Conservation (phyloP, 2,113 vertebrate genomes). For the Oenanthe melanoleuca region DNA sequence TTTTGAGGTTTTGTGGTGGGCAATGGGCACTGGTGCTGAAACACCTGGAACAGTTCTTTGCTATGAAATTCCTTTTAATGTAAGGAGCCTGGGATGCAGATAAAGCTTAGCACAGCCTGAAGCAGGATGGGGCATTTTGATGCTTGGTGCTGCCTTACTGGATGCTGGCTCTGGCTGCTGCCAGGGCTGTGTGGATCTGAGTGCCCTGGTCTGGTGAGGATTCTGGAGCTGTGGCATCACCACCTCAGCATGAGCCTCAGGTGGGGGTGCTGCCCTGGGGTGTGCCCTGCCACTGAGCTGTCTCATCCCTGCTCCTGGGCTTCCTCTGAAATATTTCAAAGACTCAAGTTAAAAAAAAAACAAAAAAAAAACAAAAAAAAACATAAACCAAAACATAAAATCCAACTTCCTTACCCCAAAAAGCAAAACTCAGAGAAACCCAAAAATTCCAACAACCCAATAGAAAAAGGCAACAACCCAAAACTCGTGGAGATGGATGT, state of each 20-base stretch:
- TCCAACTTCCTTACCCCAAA: rapidly evolving
- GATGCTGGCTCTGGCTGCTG: background rate
- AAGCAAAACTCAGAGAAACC: background rate
- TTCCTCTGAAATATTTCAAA: background rate
- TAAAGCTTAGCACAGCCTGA: background rate
- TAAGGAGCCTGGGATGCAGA: background rate
- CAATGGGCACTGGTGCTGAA: background rate
- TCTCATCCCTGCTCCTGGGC: background rate
- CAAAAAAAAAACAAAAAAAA: too few species aligned
- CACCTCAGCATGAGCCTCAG: rapidly evolving
- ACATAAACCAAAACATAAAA: background rate
- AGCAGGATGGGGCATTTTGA: background rate
- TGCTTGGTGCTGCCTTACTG: background rate
- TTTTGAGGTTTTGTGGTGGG: background rate
- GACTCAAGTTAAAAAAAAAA: background rate
- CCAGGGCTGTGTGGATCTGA: background rate
- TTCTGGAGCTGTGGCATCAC: rapidly evolving
- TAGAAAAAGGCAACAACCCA: too few species aligned
- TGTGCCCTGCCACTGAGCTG: background rate
- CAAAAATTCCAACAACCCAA: too few species aligned
- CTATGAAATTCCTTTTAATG: background rate
- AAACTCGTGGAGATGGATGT: rapidly evolving
- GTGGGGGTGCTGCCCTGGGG: background rate
- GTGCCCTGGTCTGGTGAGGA: background rate
- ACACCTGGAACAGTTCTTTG: background rate